Evolutionary conservation across 2,888 invertebrate genomes (phyloP), one percentile per base, ranked within the genome.

Genomic region (Rhimphoctona megacephalus): DNA sequence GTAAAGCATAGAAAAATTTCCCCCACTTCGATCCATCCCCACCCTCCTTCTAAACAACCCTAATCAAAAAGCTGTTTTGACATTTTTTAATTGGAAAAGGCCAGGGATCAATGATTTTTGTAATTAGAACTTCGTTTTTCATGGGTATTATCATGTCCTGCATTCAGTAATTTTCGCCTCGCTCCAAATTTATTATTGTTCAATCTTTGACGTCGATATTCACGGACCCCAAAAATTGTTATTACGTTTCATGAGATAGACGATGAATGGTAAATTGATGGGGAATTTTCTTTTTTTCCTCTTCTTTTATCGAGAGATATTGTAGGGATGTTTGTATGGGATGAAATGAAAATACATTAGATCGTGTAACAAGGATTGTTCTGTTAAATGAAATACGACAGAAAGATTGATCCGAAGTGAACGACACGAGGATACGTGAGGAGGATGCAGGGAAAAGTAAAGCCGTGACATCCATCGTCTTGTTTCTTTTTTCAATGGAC

Each of bases 381-480:
- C 17, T 52, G 33, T 67, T 57, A 22, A 54, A 78, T 69, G 54
- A 69, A 67, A 61, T 8, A 39, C 57, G 79, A 79, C 57, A 19
- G 72, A 77, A 67, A 72, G 73, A 81, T 67, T 64, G 67, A 78
- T 72, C 46, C 67, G 30, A 25, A 61, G 66, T 19, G 85, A 36
- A 49, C 61, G 64, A 74, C 33, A 46, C 25, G 25, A 11, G 22
- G 64, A 54, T 67, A 67, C 33, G 72, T 61, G 57, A 39, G 57
- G 49, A 39, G 66, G 66, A 54, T 73, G 72, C 49, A 67, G 43
- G 66, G 49, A 77, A 72, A 84, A 49, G 49, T 17, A 39, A 39
- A 61, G 69, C 17, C 46, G 74, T 74, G 61, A 78, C 79, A 85
- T 52, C 54, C 39, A 64, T 80, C 83, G 69, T 66, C 70, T 49